Base-by-base conservation (phyloP, 1,140 invertebrate species). In the Sipha flava region DNA sequence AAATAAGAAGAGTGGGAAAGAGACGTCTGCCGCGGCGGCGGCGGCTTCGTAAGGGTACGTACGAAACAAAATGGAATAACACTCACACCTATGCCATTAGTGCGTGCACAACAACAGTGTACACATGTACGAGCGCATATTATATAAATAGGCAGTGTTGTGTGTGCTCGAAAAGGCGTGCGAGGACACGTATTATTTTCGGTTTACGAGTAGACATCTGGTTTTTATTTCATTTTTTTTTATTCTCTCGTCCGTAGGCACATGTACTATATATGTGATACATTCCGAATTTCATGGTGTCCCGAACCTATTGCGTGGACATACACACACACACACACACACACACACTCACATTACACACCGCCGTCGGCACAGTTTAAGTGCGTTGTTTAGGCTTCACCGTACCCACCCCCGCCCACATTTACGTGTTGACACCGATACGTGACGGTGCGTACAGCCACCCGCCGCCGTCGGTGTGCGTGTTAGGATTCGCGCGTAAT, bases 51-150 rank as follows among this genome's bases (percentile, higher is more conserved):
- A 1, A 10, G n/a, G 59, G 9, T 64, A 40, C 34, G 5, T 31
- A 64, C 40, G 31, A 40, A n/a, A 47, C 40, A 47, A 59, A 43
- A 77, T 43, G 52, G 21, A 59, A 77, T 59, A 54, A 77, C 73
- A 77, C 73, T 77, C 73, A 59, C 73, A 77, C 73, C 73, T 77
- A 77, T 29, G n/a, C 73, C 52, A 77, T 77, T 59, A 73, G 47
- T 70, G 18, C 7, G 5, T n/a, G n/a, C n/a, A n/a, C n/a, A n/a
- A n/a, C n/a, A n/a, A n/a, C n/a, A n/a, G n/a, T n/a, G n/a, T n/a
- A n/a, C n/a, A n/a, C n/a, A n/a, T n/a, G n/a, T n/a, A n/a, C n/a
- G n/a, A n/a, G n/a, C n/a, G n/a, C n/a, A n/a, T n/a, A n/a, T n/a
- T n/a, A n/a, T n/a, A n/a, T n/a, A n/a, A n/a, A n/a, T n/a, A n/a